Conservation (phyloP, 1,140 invertebrate genomes). For the Drosophila athabasca region DNA sequence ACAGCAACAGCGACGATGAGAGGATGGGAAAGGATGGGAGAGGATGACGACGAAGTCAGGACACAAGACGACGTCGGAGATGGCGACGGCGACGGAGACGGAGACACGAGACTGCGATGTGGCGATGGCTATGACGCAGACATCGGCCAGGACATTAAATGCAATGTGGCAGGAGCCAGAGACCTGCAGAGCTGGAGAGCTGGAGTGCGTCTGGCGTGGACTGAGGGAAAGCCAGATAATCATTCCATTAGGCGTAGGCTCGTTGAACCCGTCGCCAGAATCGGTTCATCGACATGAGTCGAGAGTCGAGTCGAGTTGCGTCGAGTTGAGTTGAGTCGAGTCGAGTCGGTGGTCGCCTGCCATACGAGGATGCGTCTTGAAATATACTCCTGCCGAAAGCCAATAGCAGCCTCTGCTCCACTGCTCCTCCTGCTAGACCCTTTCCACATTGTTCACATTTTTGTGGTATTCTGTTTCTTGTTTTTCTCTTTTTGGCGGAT, state of each 20-base stretch:
- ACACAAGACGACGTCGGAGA: conserved; percentile 57
- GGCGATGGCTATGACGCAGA: conserved; percentile 14
- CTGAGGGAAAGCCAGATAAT: conserved; percentile 56
- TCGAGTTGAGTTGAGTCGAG: too few species aligned
- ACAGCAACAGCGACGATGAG: conserved; percentile 20
- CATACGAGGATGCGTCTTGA: too few species aligned
- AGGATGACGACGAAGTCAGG: conserved; percentile 40
- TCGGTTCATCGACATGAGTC: conserved; percentile 60
- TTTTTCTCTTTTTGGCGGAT: conserved; percentile 6
- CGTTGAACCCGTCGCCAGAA: conserved; percentile 53
- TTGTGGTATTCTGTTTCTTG: neutral
- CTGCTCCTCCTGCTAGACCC: neutral
- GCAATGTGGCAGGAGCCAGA: conserved; percentile 25
- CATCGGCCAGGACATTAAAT: conserved; percentile 52
- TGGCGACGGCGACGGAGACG: conserved; percentile 4
- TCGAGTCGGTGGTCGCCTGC: too few species aligned
- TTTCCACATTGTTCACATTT: neutral
- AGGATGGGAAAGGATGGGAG: conserved; percentile 3
- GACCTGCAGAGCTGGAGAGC: neutral
- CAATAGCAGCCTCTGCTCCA: neutral
- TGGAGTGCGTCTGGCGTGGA: conserved; percentile 23
- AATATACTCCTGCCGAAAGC: too few species aligned
- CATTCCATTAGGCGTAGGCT: conserved; percentile 70
- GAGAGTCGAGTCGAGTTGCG: too few species aligned
- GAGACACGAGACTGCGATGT: too few species aligned